A percentile compares a stretch with the other conserved stretches of the same genome.
Conservation (phyloP, 2,888 invertebrate genomes). For the Epsilonema sp. region DNA sequence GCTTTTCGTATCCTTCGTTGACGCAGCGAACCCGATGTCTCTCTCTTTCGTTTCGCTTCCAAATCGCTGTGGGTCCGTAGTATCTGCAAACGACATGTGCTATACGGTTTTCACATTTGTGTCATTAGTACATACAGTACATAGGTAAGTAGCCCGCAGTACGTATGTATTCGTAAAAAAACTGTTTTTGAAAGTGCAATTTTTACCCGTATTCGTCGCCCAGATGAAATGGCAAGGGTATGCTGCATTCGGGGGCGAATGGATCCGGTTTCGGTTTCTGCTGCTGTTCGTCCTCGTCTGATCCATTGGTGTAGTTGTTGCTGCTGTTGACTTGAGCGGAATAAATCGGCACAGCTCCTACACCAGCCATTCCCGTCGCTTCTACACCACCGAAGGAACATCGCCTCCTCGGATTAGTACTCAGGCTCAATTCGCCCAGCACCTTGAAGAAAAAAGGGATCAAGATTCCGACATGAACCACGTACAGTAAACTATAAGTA, state of each 20-base stretch:
- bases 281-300: neutral
- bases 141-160: neutral
- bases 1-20: slow-evolving; percentile 30
- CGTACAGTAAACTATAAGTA: too few species aligned
- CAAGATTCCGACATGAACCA: too few species aligned
- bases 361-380: too few species aligned
- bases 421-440: too few species aligned
- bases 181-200: neutral
- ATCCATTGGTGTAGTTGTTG: neutral
- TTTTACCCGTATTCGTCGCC: slow-evolving; percentile 19
- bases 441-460: too few species aligned
- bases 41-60: slow-evolving; percentile 31
- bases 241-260: slow-evolving; percentile 28
- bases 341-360: too few species aligned
- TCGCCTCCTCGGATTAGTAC: too few species aligned
- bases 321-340: too few species aligned
- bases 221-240: slow-evolving; percentile 26
- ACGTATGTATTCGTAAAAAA: too few species aligned
- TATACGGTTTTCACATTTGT: neutral
- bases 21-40: slow-evolving; percentile 29
- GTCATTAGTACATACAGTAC: neutral
- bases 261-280: slow-evolving; percentile 17
- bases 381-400: too few species aligned
- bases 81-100: neutral
- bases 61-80: slow-evolving; percentile 21